Evolutionary conservation across 2,797 vertebrate species (phyloP), one percentile per base, ranked within the genome.

Genomic region (Nothura maculosa): DNA sequence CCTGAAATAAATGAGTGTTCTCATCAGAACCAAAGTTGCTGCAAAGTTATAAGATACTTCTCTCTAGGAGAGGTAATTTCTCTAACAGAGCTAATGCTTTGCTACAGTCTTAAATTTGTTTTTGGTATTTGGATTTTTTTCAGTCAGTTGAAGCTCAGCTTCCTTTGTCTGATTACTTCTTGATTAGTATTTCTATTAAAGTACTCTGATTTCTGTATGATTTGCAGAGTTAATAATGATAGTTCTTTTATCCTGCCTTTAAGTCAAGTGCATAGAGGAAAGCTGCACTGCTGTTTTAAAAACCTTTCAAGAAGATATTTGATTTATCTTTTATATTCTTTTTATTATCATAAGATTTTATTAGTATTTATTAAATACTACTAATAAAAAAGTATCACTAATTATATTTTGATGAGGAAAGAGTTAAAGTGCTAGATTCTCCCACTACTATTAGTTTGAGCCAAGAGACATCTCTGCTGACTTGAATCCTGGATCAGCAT

Each of bases 401-500:
- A 75, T 25, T 78, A 18, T 32, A 5, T 86, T 91, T 77, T 66
- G 66, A 77, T 68, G 45, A 92, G 54, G 81, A 86, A 96, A 66
- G 80, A 10, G 66, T 96, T 94, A 95, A 91, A 58, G 19, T 12
- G 76, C 30, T 43, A 38, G 5, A 12, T 94, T 94, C 61, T 91
- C 19, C 57, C 16, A 14, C 28, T 91, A 61, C 87, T 48, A 40
- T 81, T 81, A 67, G 57, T 80, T 86, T 82, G 87, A 95, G 94
- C 89, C 94, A 95, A 68, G 74, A 95, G 89, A 84, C 80, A 57
- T 81, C 76, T 96, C 81, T 75, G 76, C 73, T 94, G 93, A 93
- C 90, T 95, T 95, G 89, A 88, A 55, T 96, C 68, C 94, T 96
- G 95, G 93, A 96, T 95, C 93, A 94, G 85, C 9, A 0, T 55